These are phyloP conservation scores for Platyscapa corneri DNA, from an alignment of 1,140 invertebrate genomes.

Conservation along the genomic window DNA sequence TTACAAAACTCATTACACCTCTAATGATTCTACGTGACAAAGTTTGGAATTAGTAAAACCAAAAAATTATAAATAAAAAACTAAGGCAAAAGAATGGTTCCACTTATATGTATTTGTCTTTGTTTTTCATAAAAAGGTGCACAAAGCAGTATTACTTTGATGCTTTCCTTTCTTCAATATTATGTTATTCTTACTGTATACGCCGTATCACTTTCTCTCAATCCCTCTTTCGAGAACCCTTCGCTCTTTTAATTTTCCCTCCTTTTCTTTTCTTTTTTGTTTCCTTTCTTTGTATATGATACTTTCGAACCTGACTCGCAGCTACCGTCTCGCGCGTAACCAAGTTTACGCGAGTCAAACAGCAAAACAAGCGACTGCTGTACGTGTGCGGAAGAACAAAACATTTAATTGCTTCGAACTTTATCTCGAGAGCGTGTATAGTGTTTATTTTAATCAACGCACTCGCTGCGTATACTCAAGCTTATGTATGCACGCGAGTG, in stretches of 20 bases:
- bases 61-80: background rate
- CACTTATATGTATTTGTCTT: background rate
- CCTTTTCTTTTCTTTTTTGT: background rate
- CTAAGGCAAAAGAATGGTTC: conserved; percentile 28
- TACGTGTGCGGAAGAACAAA: conserved; percentile 17
- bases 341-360: conserved; percentile 29
- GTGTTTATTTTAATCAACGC: conserved; percentile 46
- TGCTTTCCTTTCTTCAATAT: conserved; percentile 1
- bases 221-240: conserved; percentile 5
- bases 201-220: background rate
- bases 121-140: conserved; percentile 7
- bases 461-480: background rate
- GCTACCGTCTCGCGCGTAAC: background rate
- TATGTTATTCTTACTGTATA: background rate
- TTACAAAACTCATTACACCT: background rate
- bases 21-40: background rate
- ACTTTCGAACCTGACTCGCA: background rate
- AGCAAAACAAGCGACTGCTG: background rate
- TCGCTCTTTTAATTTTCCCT: background rate
- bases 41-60: background rate
- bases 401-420: conserved; percentile 36
- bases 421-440: conserved; percentile 3
- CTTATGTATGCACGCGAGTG: background rate
- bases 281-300: background rate
- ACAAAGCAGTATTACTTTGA: conserved; percentile 36